Evolutionary conservation across 2,797 vertebrate species (phyloP).

Genomic region (Coreius guichenoti): DNA sequence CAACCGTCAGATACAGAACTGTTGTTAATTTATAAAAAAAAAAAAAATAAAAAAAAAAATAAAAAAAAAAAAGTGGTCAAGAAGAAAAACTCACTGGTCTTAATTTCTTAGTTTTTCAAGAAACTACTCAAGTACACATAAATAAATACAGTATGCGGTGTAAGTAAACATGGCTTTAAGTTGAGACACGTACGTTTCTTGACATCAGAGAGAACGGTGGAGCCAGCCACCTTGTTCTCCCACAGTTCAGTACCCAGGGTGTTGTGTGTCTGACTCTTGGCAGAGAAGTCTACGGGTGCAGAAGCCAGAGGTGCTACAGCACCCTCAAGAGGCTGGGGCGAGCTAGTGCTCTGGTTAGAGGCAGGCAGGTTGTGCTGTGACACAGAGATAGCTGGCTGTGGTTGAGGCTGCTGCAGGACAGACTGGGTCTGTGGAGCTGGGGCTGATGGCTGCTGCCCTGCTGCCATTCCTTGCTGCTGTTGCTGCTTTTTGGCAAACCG

Average conservation of each 20-base stretch:
- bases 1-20: neutral
- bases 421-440: slow-evolving; percentile 64
- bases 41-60: neutral
- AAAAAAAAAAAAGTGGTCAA: neutral
- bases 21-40: neutral
- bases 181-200: slow-evolving; percentile 89
- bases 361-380: slow-evolving; percentile 78
- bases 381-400: slow-evolving; percentile 66
- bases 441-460: slow-evolving; percentile 64
- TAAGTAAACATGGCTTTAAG: neutral
- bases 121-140: neutral
- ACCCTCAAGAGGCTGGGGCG: slow-evolving; percentile 79
- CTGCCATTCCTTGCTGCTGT: slow-evolving; percentile 75
- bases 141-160: neutral
- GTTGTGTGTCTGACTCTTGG: slow-evolving; percentile 79
- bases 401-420: slow-evolving; percentile 63
- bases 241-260: slow-evolving; percentile 91
- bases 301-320: slow-evolving; percentile 69
- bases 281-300: slow-evolving; percentile 75
- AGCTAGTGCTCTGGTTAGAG: slow-evolving; percentile 71
- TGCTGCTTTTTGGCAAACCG: slow-evolving; percentile 97
- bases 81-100: neutral
- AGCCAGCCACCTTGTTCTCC: slow-evolving; percentile 90
- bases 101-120: neutral
- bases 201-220: slow-evolving; percentile 87